Base-by-base conservation (phyloP, 30 jellyfish, hydroid and myxozoan genomes). In the Clytia hemisphaerica region DNA sequence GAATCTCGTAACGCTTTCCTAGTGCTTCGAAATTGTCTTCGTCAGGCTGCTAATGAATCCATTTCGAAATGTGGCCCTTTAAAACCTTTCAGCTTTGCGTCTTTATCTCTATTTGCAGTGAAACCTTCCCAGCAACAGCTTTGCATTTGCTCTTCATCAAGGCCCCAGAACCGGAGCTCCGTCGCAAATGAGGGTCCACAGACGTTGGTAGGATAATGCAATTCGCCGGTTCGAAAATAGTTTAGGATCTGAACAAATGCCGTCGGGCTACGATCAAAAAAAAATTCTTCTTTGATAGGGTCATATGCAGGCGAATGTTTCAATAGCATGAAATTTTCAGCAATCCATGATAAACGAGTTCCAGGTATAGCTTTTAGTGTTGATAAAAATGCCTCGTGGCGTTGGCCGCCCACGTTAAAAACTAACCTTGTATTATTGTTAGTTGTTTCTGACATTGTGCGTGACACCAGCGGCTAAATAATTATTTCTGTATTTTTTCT, bases 71-170 rank as follows among this genome's bases (percentile, higher is more conserved):
- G 89, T 18, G 95, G 95, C 4, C 95, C 95, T 65, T 85, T 85
- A 71, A 85, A 85, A 6, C 95, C 95, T 16, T 77, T 77, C 12
- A 85, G 76, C 31, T 85, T 85, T 38, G 92, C 95, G 24, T 71
- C 72, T 58, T 85, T 85, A 45, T 85, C 95, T 40, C 85, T 62
- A 45, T 85, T 89, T 32, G 84, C 90, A 4, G 95, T 78, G 73
- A 77, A 85, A 44, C 88, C 64, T 78, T 85, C 95, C 95, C 95
- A 85, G 62, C 95, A 85, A 72, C 95, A 85, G 73, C 88, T 85
- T 36, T 76, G 85, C 90, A 85, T 72, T 36, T 85, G 95, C 16
- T 85, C 79, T 61, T 85, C 95, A 57, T 85, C 95, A 12, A 85
- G 61, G 30, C 95, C 95, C 95, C 95, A 85, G 36, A 85, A 85